These are phyloP conservation scores for Cheumatopsyche charites DNA, from an alignment of 1,140 invertebrate genomes.

Conservation along the genomic window DNA sequence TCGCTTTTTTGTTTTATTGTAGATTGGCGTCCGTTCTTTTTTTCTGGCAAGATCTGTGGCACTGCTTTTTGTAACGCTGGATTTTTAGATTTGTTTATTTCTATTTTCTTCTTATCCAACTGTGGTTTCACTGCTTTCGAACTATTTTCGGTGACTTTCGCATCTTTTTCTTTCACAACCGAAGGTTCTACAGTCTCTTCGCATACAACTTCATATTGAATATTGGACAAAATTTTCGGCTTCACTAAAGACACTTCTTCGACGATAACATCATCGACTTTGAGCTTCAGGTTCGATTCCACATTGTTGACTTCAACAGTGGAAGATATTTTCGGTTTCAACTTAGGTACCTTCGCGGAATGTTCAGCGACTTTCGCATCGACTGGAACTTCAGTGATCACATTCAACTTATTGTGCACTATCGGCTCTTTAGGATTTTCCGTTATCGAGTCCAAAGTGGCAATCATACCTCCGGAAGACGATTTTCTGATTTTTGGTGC, in stretches of 20 bases:
- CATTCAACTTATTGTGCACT: slow-evolving; percentile 28
- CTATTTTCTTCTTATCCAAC: slow-evolving; percentile 13
- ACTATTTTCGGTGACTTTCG: slow-evolving; percentile 51
- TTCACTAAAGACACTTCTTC: slow-evolving; percentile 54
- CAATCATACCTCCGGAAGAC: slow-evolving; percentile 55
- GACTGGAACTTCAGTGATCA: slow-evolving; percentile 36
- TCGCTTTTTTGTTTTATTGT: slow-evolving; percentile 15
- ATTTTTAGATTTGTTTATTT: slow-evolving; percentile 14
- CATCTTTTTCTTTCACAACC: slow-evolving; percentile 30
- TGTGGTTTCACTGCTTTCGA: neutral
- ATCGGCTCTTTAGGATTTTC: slow-evolving; percentile 53
- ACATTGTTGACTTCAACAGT: slow-evolving; percentile 58
- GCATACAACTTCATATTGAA: slow-evolving; percentile 48
- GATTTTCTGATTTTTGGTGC: slow-evolving; percentile 57
- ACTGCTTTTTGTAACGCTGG: neutral
- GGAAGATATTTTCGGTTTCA: slow-evolving; percentile 61
- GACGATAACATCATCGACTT: slow-evolving; percentile 62
- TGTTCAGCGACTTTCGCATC: slow-evolving; percentile 48
- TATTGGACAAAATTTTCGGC: slow-evolving; percentile 34
- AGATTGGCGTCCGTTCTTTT: slow-evolving; percentile 3
- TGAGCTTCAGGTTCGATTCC: slow-evolving; percentile 59
- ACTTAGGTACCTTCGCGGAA: slow-evolving; percentile 52
- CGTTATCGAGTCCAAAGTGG: slow-evolving; percentile 57
- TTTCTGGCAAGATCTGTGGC: neutral
- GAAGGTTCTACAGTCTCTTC: slow-evolving; percentile 38